Evolutionary conservation across 2,797 vertebrate species (phyloP), one percentile per base, ranked within the genome.

Genomic region (Muscicapa striata): DNA sequence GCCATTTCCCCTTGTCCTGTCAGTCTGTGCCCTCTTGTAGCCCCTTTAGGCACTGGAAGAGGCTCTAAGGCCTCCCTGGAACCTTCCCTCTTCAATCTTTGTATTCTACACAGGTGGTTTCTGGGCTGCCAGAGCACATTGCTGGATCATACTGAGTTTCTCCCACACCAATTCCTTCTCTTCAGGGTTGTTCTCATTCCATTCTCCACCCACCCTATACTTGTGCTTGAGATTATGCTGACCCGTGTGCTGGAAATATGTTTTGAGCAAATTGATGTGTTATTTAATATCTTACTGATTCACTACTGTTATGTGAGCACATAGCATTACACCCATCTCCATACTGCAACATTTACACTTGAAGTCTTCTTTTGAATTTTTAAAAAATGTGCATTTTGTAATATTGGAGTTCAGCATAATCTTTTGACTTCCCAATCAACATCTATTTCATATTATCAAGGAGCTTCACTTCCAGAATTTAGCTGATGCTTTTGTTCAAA

Each of bases 181-280:
- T 40, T 29, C 27, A 55, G 62, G 15, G 15, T 15, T 32, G 12
- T 34, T 36, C 32, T 76, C 36, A 13, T 15, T 43, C 32, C 11
- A 2, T 49, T 76, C 27, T 62, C 19, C n/a, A 13, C 5, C 9
- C 23, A 38, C 0, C 4, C 63, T 62, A 3, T 17, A 15, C 29
- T 6, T 55, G 32, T 82, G 34, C 36, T 68, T 66, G 36, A 36
- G 36, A 12, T n/a, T 43, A 13, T 49, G 32, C 41, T 24, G 19
- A 24, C 23, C 7, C 13, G 7, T 2, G 8, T 38, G 36, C 27
- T 49, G 36, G 36, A 89, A 83, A 18, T 4, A 1, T 2, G 1
- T 20, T 87, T 87, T 78, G 40, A 77, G 46, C 15, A 36, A 36
- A 41, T 10, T 3, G 2, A 8, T 30, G 0, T 4, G 5, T 45